These are phyloP conservation scores for Perithous albicinctus DNA, from an alignment of 2,888 invertebrate species.

Conservation along the genomic window DNA sequence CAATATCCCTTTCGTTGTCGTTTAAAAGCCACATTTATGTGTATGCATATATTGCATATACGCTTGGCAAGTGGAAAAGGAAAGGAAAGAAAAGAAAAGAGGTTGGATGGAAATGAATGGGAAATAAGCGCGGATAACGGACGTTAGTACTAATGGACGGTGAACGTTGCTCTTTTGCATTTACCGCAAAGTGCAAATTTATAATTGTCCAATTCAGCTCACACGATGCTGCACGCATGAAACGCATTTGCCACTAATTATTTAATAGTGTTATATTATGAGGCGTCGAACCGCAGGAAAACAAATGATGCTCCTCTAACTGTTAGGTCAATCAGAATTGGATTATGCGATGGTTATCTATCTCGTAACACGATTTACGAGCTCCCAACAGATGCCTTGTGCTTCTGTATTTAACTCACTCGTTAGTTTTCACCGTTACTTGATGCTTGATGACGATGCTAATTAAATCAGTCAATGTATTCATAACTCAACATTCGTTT, in stretches of 20 bases:
- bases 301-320: slow-evolving; percentile 50
- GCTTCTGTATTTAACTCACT: slow-evolving; percentile 3
- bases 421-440: slow-evolving; percentile 53
- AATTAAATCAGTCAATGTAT: slow-evolving; percentile 35
- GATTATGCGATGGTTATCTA: slow-evolving; percentile 51
- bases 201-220: slow-evolving; percentile 35
- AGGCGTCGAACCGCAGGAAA: slow-evolving; percentile 14
- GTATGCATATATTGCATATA: slow-evolving; percentile 19
- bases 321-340: slow-evolving; percentile 44
- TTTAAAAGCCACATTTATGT: slow-evolving; percentile 35
- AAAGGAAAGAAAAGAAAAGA: slow-evolving; percentile 40
- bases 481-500: slow-evolving; percentile 19
- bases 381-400: slow-evolving; percentile 20
- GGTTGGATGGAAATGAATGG: slow-evolving; percentile 14
- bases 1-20: slow-evolving; percentile 74
- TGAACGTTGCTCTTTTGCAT: slow-evolving; percentile 19
- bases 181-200: slow-evolving; percentile 44
- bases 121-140: slow-evolving; percentile 41
- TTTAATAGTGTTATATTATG: neutral
- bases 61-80: slow-evolving; percentile 47
- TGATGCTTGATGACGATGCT: slow-evolving; percentile 35
- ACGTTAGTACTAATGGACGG: slow-evolving; percentile 31
- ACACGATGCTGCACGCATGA: slow-evolving; percentile 10
- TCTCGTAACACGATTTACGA: slow-evolving; percentile 50
- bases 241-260: slow-evolving; percentile 36